Evolutionary conservation across 2,888 invertebrate species (phyloP), one percentile per base, ranked within the genome.

Genomic region (Cyrtodaria siliqua): DNA sequence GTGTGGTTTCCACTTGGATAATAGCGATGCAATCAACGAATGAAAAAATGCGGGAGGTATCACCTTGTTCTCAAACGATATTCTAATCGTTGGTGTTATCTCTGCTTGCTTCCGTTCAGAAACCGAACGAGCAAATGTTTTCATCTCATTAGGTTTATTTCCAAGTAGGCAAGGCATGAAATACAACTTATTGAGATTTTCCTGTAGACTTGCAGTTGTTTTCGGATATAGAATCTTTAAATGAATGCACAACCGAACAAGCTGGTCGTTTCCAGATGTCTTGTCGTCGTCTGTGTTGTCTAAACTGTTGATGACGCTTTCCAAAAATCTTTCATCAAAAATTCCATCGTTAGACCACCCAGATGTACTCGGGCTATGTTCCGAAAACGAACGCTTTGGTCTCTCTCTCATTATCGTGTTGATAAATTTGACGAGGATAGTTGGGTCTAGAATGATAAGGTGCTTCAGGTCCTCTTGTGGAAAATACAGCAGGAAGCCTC

Each of bases 401-500:
- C 26, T 33, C 24, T 42, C 42, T 18, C 57, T 33, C 12, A 72
- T 33, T 1, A 66, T 44, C n/a, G 40, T 26, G 42, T 72, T 72
- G 14, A 72, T 59, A 16, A 66, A 66, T 2, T 64, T 47, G 16
- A 62, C 72, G 0, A 72, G 60, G 18, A 66, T 20, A 16, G 24
- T 29, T 1, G 72, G 72, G 20, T 72, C 60, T 9, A 72, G 55
- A 24, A 72, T 66, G 27, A 72, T 55, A 6, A 72, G 23, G 26
- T 66, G 59, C 47, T 64, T 60, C 24, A 53, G 18, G 24, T 38
- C 47, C 2, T 12, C 29, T 52, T 42, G 26, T 38, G 26, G 27
- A 33, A 66, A 72, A n/a, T 53, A 42, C 66, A 72, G 42, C 3
- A 72, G 60, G 20, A 53, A 60, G 3, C 72, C 72, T 29, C 64